Evolutionary conservation across 2,797 vertebrate species (phyloP).

Genomic region (Toxotes lorentzi): DNA sequence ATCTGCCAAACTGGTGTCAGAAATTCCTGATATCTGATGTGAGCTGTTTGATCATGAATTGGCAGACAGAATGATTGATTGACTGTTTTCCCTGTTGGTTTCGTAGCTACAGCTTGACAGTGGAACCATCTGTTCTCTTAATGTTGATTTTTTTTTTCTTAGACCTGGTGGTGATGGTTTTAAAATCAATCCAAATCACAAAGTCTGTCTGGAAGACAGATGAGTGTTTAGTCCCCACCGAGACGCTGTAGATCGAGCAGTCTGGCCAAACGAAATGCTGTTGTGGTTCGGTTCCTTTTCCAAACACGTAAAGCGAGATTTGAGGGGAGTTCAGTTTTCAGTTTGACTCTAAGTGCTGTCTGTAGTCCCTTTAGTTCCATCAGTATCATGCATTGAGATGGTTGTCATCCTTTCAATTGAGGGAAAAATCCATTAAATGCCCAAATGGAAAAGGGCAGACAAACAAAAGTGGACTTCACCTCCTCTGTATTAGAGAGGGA

Average conservation of each 20-base stretch:
- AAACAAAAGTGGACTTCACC: neutral
- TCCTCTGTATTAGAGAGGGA: neutral
- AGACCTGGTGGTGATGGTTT: neutral
- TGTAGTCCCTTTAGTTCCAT: too few relatives aligned
- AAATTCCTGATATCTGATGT: too few relatives aligned
- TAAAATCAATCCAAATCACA: conserved; percentile 12
- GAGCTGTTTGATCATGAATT: neutral
- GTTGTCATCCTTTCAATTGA: neutral
- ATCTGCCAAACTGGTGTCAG: too few relatives aligned
- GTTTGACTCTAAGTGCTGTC: too few relatives aligned
- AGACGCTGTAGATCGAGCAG: conserved; percentile 5
- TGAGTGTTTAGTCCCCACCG: neutral
- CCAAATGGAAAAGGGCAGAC: neutral
- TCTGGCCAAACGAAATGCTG: neutral
- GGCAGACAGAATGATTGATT: neutral
- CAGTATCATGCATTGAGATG: too few relatives aligned
- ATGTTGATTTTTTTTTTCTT: neutral
- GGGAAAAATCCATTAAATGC: conserved; percentile 17
- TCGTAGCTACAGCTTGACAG: neutral
- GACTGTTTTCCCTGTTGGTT: neutral
- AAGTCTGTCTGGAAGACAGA: conserved; percentile 2
- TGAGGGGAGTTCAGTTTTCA: too few relatives aligned
- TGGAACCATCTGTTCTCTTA: conserved; percentile 31
- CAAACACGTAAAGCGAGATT: too few relatives aligned
- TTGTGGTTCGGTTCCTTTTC: neutral